Evolutionary conservation across 2,888 invertebrate genomes (phyloP), one percentile per base, ranked within the genome.

Genomic region (Pollenia labialis): DNA sequence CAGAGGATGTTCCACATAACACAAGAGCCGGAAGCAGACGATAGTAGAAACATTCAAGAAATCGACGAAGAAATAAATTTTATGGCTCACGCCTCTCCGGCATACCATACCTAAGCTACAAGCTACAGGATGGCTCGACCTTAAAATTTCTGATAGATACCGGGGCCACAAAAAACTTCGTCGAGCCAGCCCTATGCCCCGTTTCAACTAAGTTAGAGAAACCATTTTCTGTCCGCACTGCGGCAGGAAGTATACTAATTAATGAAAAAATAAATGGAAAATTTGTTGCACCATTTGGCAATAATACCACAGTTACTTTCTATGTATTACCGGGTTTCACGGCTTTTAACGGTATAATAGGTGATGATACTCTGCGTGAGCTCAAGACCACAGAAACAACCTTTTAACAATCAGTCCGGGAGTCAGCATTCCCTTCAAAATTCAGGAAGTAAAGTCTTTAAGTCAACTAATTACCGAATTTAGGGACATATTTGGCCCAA

Each of bases 261-360:
- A 66, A n/a, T 0, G 48, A 40, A 12, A 62, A 75, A 60, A 50
- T 74, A 44, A 64, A 42, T 23, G 50, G 64, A 40, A 54, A 18
- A 64, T 60, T 80, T 16, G 60, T 69, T 81, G 58, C 64, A 52
- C 18, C 42, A 46, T 46, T 81, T 6, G 46, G 85, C 23, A 74
- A 75, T 10, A 54, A 80, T 42, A 83, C 66, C n/a, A 40, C 23
- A 16, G 23, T 85, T 0, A 32, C 66, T 18, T 84, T 83, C 75
- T 88, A 69, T 0, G n/a, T n/a, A n/a, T n/a, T n/a, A n/a, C n/a
- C n/a, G n/a, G n/a, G n/a, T n/a, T n/a, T n/a, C n/a, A n/a, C n/a
- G n/a, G n/a, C n/a, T n/a, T n/a, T n/a, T n/a, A n/a, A n/a, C n/a
- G n/a, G n/a, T n/a, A n/a, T n/a, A n/a, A n/a, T n/a, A n/a, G n/a